Percentiles rank a stretch among this genome's conserved stretches.
Evolutionary conservation across 2,113 vertebrate species (phyloP).

Genomic region (Pteropus alecto): DNA sequence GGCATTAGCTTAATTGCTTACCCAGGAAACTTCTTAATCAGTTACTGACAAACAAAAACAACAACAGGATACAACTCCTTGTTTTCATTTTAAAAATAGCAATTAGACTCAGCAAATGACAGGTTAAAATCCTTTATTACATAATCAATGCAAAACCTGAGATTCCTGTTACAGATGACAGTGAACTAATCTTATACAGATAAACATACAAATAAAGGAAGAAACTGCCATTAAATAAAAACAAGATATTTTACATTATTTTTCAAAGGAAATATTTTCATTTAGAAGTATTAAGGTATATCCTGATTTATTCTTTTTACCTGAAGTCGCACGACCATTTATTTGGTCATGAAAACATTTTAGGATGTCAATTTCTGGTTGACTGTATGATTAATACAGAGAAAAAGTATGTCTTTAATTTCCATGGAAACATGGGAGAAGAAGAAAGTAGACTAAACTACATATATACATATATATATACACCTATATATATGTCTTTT

Average conservation of each 20-base stretch:
- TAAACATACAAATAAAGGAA: not conserved
- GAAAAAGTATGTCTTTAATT: conserved; percentile 5
- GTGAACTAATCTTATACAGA: not conserved
- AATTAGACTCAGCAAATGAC: conserved; percentile 10
- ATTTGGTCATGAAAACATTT: conserved; percentile 15
- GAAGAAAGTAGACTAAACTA: not conserved
- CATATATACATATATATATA: not conserved
- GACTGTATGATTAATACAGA: not conserved
- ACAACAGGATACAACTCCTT: conserved; percentile 27
- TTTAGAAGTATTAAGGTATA: not conserved
- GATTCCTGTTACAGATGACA: not conserved
- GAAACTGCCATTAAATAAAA: conserved; percentile 18
- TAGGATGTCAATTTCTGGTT: not conserved
- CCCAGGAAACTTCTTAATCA: not conserved
- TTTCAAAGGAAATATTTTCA: conserved; percentile 39
- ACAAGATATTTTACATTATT: conserved; percentile 15
- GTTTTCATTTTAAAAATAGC: conserved; percentile 44
- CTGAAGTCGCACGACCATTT: not conserved
- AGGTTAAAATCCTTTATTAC: conserved; percentile 40
- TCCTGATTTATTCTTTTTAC: not conserved
- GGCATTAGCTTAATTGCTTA: conserved; percentile 15
- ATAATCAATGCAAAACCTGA: not conserved
- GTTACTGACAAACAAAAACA: conserved; percentile 43
- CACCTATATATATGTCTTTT: not conserved
- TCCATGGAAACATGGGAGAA: not conserved